phyloP scores from a whole-genome alignment of 2,113 vertebrate species.

The Thryonomys swinderianus region DNA sequence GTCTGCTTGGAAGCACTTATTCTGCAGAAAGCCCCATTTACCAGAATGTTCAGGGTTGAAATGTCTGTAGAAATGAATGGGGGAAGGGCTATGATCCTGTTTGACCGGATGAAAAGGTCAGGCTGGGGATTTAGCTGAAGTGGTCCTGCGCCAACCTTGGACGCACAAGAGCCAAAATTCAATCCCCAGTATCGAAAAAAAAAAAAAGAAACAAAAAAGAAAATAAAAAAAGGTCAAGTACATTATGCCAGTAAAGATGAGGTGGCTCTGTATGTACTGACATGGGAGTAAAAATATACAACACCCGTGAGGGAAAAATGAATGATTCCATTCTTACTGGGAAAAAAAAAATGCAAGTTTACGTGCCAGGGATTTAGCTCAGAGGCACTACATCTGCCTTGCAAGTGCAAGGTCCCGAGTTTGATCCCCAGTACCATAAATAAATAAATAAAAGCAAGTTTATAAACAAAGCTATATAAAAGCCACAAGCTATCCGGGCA shows the following conservation, averaged over 20 bases:
- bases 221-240: background rate
- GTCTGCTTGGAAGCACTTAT: background rate
- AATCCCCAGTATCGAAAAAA: too few species aligned
- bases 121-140: too few species aligned
- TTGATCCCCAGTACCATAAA: too few species aligned
- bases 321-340: background rate
- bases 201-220: too few species aligned
- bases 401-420: too few species aligned
- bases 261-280: background rate
- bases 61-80: background rate
- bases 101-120: background rate
- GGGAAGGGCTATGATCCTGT: fast-evolving
- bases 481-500: background rate
- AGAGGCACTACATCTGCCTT: too few species aligned
- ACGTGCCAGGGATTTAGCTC: too few species aligned
- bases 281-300: background rate
- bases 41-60: background rate
- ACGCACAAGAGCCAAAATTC: too few species aligned
- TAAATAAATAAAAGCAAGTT: background rate
- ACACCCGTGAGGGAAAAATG: background rate
- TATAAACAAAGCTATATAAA: background rate
- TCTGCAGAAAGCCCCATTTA: background rate
- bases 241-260: background rate
- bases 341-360: background rate
- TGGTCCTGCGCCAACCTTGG: too few species aligned